Evolutionary conservation across 2,888 invertebrate species (phyloP), one percentile per base, ranked within the genome.

Genomic region (Thalpophila matura): DNA sequence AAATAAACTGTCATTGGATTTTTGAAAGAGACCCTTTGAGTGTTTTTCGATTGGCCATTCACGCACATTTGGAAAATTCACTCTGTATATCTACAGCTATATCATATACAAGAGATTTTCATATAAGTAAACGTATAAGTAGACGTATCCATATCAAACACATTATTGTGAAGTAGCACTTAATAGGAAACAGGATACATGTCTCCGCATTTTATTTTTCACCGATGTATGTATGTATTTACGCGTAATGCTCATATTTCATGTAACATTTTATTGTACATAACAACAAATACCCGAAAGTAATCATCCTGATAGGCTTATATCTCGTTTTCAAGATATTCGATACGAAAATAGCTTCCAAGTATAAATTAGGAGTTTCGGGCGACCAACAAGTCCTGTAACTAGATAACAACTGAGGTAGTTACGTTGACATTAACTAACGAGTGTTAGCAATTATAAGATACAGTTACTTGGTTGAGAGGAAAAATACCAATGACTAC

Each of bases 301-400:
- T 45, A 38, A 46, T 29, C 46, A 53, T 31, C 40, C 22, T 55
- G 33, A 47, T 43, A 50, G 10, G 20, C 58, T 57, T 56, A 22
- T 50, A 22, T 50, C 37, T 61, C 6, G 26, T 47, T 50, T 16
- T 22, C 10, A 20, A 55, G 50, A 59, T 31, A 64, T 37, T 50
- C 56, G 24, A 75, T 50, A 50, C 56, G 51, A 63, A 40, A 74
- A 59, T 60, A 33, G 18, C 26, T 50, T 29, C 38, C 27, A 27
- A 56, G 76, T 33, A 57, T 55, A 71, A 60, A 70, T 70, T 75
- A 70, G 35, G 10, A 24, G 38, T 54, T 50, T 54, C 72, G 12
- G 18, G 22, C 5, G 42, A 54, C 57, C 38, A 20, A n/a, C n/a
- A n/a, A n/a, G n/a, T n/a, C n/a, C n/a, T n/a, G 40, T 71, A 64